Evolutionary conservation across 37 sponge, comb jelly and placozoan genomes (phyloP).

Genomic region (Diacarnus erythraeanus): DNA sequence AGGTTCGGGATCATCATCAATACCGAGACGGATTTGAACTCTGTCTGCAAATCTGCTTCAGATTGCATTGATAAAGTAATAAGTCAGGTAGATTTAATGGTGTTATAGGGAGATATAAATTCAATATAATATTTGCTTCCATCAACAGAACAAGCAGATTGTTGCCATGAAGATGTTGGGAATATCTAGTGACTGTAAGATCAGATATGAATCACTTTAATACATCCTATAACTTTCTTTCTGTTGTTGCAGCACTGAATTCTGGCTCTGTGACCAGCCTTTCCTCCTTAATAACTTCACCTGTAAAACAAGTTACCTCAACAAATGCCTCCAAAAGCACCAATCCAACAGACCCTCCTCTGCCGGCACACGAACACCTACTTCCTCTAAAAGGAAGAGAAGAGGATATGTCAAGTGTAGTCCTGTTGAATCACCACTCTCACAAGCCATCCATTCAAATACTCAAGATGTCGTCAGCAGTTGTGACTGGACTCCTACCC

Average conservation of each 20-base stretch:
- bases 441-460: neutral
- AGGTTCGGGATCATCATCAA: slow-evolving; percentile 81
- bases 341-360: slow-evolving; percentile 32
- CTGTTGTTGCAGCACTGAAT: neutral
- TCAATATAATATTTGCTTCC: too few relatives aligned
- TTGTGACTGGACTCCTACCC: neutral
- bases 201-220: too few relatives aligned
- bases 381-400: neutral
- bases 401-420: too few relatives aligned
- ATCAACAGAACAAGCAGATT: slow-evolving; percentile 43
- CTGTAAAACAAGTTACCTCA: too few relatives aligned
- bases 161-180: slow-evolving; percentile 40
- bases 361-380: slow-evolving; percentile 9
- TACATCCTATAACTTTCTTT: too few relatives aligned
- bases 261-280: neutral
- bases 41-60: slow-evolving; percentile 1
- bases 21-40: slow-evolving; percentile 9
- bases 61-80: slow-evolving; percentile 25
- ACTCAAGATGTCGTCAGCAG: neutral
- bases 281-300: neutral
- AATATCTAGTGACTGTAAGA: too few relatives aligned
- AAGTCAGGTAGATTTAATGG: slow-evolving; percentile 35
- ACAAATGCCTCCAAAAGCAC: too few relatives aligned
- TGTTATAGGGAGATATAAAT: too few relatives aligned
- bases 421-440: too few relatives aligned